Base-by-base conservation (phyloP, 1,140 invertebrate genomes). In the Drosophila sucinea region DNA sequence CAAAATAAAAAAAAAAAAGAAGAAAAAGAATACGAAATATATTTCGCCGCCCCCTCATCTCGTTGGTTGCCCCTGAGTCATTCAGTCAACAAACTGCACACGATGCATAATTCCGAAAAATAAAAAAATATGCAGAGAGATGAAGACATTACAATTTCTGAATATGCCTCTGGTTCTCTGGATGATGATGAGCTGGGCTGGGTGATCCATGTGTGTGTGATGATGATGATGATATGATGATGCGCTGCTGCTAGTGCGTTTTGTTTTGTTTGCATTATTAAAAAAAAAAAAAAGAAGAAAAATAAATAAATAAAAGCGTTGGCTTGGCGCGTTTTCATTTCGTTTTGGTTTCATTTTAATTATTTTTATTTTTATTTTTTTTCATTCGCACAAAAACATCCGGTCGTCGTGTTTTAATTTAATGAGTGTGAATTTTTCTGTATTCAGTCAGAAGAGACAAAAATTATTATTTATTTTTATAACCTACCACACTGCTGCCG, bases 371-470 rank as follows among this genome's bases (percentile, higher is more conserved):
- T 80, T 47, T 57, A 55, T 25, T 23, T 29, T 77, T 67, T 75
- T 64, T 81, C 70, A 77, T 68, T 76, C 58, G 70, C 69, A 84
- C 77, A 77, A 81, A 76, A 89, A 87, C 84, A 87, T 87, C 84
- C 84, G 84, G 84, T 89, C 84, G 84, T 89, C 84, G 77, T 89
- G 89, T 89, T 89, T 87, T 89, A 81, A 84, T 87, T 87, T 89
- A 87, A 89, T 79, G 84, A 87, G 84, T 86, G 82, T 87, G 79
- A 67, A 81, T 35, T 35, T 57, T 84, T 87, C 69, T 80, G 70
- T 76, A 70, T 77, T 67, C 70, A 70, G 60, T 72, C 77, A 76
- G 73, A 57, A 76, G 79, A 79, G 79, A 72, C 67, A 76, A 65
- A 74, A 77, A 60, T 65, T 73, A 77, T 73, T 70, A 79, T 89